Evolutionary conservation across 2,888 invertebrate species (phyloP).

Genomic region (Boloria selene): DNA sequence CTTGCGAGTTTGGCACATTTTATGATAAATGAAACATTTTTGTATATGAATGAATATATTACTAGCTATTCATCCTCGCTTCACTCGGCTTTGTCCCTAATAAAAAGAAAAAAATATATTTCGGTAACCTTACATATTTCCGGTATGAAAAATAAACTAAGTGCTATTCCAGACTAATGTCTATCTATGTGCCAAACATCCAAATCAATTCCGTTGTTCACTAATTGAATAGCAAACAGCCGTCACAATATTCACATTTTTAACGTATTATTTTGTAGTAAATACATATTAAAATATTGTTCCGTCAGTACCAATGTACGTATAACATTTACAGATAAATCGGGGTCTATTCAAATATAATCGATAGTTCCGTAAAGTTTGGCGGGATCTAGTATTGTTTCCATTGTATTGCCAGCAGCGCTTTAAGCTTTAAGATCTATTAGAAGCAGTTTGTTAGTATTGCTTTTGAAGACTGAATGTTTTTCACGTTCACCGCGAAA

Average conservation of each 20-base stretch:
- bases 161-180: too few species aligned
- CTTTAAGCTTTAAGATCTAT: slow-evolving; percentile 38
- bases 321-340: slow-evolving; percentile 24
- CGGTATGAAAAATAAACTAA: too few species aligned
- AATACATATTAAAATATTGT: neutral
- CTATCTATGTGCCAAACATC: too few species aligned
- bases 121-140: too few species aligned
- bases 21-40: neutral
- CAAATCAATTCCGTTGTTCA: too few species aligned
- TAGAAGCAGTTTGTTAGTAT: slow-evolving; percentile 39
- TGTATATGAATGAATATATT: too few species aligned
- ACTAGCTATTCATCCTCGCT: too few species aligned
- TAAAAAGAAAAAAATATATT: too few species aligned
- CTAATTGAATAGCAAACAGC: too few species aligned
- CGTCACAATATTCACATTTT: too few species aligned
- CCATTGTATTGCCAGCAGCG: slow-evolving; percentile 39
- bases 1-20: slow-evolving; percentile 3
- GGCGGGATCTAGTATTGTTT: slow-evolving; percentile 40
- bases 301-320: slow-evolving; percentile 31
- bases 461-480: slow-evolving; percentile 28
- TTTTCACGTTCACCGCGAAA: neutral
- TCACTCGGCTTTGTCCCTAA: too few species aligned
- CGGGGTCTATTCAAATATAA: slow-evolving; percentile 33
- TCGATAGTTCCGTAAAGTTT: slow-evolving; percentile 41
- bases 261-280: neutral